Base-by-base conservation (phyloP, 2,888 invertebrate genomes). In the Phaedon cochleariae region DNA sequence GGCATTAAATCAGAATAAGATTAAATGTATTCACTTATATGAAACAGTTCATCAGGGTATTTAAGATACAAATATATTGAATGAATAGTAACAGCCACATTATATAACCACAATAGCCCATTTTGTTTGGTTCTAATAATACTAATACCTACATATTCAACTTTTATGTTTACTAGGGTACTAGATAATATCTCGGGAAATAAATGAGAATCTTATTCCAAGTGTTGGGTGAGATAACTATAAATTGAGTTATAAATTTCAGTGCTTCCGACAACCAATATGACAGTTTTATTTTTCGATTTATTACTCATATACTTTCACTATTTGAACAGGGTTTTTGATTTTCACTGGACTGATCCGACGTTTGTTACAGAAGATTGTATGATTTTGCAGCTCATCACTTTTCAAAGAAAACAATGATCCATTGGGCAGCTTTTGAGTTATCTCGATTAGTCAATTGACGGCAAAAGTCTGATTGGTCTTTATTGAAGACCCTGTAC, bases 91-190 rank as follows among this genome's bases (percentile, higher is more conserved):
- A 22, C 26, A 49, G 21, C 26, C 26, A 9, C 22, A 49, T 21
- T 1, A 6, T 26, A 52, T 41, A 45, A 21, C 45, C 59, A 65
- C 53, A 51, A 53, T 66, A 62, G 66, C 62, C 55, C 59, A 48
- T 62, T 34, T 59, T 66, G 66, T 66, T 66, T 66, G 59, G 66
- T 66, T 66, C 59, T 66, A 59, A 66, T 59, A 66, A 62, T 66
- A 66, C 41, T 41, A 15, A 41, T 15, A 41, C 10, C 10, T 26
- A 6, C 6, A 6, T 26, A 26, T 26, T 26, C 34, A 34, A 2
- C 5, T 34, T 34, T 10, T 34, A 34, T 34, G 34, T 10, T 34
- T 34, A 65, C 45, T 64, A 57, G 29, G 29, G 55, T 62, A 55
- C 59, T 49, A 41, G 59, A 62, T 66, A 59, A 66, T 66, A 62